Base-by-base conservation (phyloP, 2,888 invertebrate species). In the Taenaris catops region DNA sequence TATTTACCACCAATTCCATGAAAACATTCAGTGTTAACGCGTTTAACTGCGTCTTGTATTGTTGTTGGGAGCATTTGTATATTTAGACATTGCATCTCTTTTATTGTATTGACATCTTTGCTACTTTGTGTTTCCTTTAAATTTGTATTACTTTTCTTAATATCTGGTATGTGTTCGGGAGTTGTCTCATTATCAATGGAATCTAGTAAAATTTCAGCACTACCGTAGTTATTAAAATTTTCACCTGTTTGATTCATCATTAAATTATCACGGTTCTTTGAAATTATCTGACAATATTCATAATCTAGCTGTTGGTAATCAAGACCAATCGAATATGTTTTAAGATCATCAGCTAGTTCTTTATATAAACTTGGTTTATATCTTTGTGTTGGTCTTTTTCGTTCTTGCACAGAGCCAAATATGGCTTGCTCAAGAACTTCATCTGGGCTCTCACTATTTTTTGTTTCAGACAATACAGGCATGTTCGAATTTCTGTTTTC, bases 361-460 rank as follows among this genome's bases (percentile, higher is more conserved):
- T 63, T 51, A 36, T 79, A 83, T 2, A 79, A 73, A 44, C 76
- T 63, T 9, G 32, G 23, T 14, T 34, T 27, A 23, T 19, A 44
- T 44, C 43, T 61, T 16, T 51, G 58, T 7, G 52, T 48, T 23
- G 37, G 34, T 52, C 54, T 67, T 38, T 68, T 87, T 23, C 91
- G 72, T 50, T 89, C 78, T 74, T 91, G 89, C 5, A 91, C 89
- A 4, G 91, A 91, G 23, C 91, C 91, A 58, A 91, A 91, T 46
- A 91, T 89, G 1, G 81, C 89, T 67, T 88, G 84, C 64, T 90
- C 90, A 6, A 81, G 37, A 27, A 68, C 48, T 10, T 63, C 56
- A 10, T 61, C 54, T 28, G 64, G 58, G 20, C 25, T 18, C 4
- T 40, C 43, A 14, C 4, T 28, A 17, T 32, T 16, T 29, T 29